Evolutionary conservation across 1,140 invertebrate species (phyloP).

Genomic region (Augochlora pura): DNA sequence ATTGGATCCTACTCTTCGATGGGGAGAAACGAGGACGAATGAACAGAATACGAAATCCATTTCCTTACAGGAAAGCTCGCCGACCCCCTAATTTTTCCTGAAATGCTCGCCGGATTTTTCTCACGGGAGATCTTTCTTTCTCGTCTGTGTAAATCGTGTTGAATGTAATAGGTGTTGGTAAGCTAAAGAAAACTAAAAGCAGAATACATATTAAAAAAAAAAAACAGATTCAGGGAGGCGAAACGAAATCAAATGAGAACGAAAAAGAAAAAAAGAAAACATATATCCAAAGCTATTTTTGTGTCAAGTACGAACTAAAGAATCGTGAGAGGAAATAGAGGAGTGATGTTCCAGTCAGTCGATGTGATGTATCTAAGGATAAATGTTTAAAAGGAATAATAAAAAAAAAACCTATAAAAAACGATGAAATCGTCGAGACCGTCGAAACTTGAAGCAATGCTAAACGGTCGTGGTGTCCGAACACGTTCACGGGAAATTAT

Average conservation of each 20-base stretch:
- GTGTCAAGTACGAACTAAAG: slow-evolving; percentile 51
- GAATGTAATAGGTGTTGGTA: slow-evolving; percentile 63
- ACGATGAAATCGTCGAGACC: slow-evolving; percentile 31
- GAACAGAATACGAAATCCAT: slow-evolving; percentile 31
- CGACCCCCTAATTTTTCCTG: slow-evolving; percentile 31
- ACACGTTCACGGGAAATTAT: neutral
- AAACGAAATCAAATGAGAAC: slow-evolving; percentile 6
- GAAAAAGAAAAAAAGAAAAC: slow-evolving; percentile 34
- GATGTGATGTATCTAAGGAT: slow-evolving; percentile 64
- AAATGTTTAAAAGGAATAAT: slow-evolving; percentile 54
- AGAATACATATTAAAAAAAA: slow-evolving; percentile 13
- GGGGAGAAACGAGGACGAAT: neutral
- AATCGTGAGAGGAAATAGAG: slow-evolving; percentile 29
- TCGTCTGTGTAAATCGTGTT: slow-evolving; percentile 63
- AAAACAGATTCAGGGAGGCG: slow-evolving; percentile 5
- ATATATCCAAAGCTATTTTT: slow-evolving; percentile 69
- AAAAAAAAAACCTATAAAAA: neutral
- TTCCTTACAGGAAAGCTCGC: slow-evolving; percentile 29
- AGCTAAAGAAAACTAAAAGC: slow-evolving; percentile 38
- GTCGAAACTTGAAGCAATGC: slow-evolving; percentile 50
- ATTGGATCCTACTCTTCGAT: neutral
- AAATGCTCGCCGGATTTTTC: slow-evolving; percentile 49
- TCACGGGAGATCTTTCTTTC: slow-evolving; percentile 17
- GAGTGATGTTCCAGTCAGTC: slow-evolving; percentile 39
- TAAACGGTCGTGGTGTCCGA: slow-evolving; percentile 22